Evolutionary conservation across 2,113 vertebrate species (phyloP).

Genomic region (Morphnarchus princeps): DNA sequence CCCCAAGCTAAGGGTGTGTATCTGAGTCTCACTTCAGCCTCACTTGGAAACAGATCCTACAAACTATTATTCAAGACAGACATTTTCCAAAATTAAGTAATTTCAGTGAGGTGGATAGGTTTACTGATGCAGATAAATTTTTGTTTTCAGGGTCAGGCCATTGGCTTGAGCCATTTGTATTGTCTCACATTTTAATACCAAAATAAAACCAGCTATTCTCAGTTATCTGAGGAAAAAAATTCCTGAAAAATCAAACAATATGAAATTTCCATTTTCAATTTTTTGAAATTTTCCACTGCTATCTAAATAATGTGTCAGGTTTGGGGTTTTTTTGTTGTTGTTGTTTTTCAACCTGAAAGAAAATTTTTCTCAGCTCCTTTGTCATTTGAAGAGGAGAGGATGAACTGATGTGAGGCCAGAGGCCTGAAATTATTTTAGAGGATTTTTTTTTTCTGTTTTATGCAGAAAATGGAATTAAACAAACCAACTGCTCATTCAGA

Average conservation of each 20-base stretch:
- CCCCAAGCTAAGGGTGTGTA: background rate
- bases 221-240: background rate
- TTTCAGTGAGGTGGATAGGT: background rate
- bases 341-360: background rate
- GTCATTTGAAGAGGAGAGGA: background rate
- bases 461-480: background rate
- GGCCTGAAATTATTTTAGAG: background rate
- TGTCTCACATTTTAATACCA: background rate
- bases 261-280: background rate
- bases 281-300: background rate
- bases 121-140: background rate
- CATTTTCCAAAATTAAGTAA: background rate
- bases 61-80: background rate
- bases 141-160: background rate
- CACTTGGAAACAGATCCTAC: background rate
- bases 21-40: background rate
- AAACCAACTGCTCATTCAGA: background rate
- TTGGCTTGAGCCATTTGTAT: background rate
- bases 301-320: background rate
- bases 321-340: rapidly evolving
- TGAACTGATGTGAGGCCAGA: background rate
- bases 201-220: background rate
- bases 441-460: background rate
- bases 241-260: background rate
- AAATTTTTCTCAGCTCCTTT: background rate